Percentiles rank a stretch among this genome's conserved stretches.
These are phyloP conservation scores for Ictalurus punctatus DNA, from an alignment of 2,113 vertebrate species.

Conservation along the genomic window DNA sequence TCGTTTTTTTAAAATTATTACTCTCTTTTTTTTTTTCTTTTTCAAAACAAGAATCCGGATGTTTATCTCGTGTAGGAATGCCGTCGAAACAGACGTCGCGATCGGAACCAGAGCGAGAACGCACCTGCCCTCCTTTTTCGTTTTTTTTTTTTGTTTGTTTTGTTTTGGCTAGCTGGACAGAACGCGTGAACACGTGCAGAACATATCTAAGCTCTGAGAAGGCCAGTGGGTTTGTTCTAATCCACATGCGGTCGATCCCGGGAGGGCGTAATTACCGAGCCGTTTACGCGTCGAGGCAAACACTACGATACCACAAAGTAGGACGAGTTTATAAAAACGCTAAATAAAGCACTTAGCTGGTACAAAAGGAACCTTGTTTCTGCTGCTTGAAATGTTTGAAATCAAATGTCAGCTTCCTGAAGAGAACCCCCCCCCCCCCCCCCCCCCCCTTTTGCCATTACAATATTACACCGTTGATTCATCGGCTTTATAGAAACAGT, in stretches of 20 bases:
- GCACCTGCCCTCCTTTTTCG: neutral
- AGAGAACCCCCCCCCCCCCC: constrained; percentile 1
- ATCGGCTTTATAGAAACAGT: constrained; percentile 39
- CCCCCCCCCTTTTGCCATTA: neutral
- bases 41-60: constrained; percentile 47
- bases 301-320: constrained; percentile 31
- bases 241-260: constrained; percentile 35
- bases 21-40: constrained; percentile 13
- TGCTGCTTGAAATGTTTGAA: constrained; percentile 38
- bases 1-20: too few relatives aligned
- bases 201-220: constrained; percentile 13
- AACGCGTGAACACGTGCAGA: neutral
- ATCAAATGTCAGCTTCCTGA: constrained; percentile 28
- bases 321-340: constrained; percentile 36
- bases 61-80: constrained; percentile 35
- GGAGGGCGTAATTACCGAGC: constrained; percentile 30
- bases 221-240: constrained; percentile 34
- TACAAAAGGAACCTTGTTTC: constrained; percentile 55
- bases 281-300: constrained; percentile 30
- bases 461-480: constrained; percentile 33
- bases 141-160: neutral
- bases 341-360: constrained; percentile 36
- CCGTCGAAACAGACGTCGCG: constrained; percentile 31
- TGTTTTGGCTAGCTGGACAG: neutral
- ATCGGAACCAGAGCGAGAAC: neutral